Base-by-base conservation (phyloP, 2,888 invertebrate genomes). In the Eueremaeus valkanovi region DNA sequence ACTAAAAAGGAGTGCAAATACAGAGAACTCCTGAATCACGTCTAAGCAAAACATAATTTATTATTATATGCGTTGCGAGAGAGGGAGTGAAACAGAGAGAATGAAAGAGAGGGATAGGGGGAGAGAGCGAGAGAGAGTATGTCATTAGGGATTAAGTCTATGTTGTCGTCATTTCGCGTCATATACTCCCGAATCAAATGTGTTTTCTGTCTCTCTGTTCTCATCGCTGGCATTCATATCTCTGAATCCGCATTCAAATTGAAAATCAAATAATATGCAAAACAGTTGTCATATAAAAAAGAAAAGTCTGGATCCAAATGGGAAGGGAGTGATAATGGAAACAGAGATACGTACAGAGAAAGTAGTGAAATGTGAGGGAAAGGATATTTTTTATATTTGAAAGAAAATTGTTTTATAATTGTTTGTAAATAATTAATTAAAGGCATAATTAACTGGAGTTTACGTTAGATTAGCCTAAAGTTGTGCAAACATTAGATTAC, bases 181-280 rank as follows among this genome's bases (percentile, higher is more conserved):
- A 58, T 58, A 58, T 58, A 24, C 27, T 58, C 58, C 9, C 24
- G 58, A 58, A 58, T 58, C 24, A 58, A 58, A 58, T 58, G 58
- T 58, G 16, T 27, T 58, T 16, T 31, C 61, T 61, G 24, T 29
- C 21, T 61, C 16, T 24, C 2, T 31, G 31, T 61, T 31, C 6
- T 2, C 27, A 18, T 58, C 9, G 3, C 58, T 27, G 27, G 36
- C n/a, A n/a, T n/a, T n/a, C n/a, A n/a, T n/a, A n/a, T n/a, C n/a
- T n/a, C n/a, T n/a, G n/a, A n/a, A n/a, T n/a, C n/a, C n/a, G 8
- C 21, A 24, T 21, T 24, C 21, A 58, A 58, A 2, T n/a, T n/a
- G n/a, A n/a, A 58, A 5, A 58, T 24, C 58, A 58, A 58, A 24
- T 24, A 24, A 6, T 58, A 58, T 58, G 58, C 24, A 27, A 24